phyloP scores from a whole-genome alignment of 2,888 invertebrate species.

The Noctua comes region DNA sequence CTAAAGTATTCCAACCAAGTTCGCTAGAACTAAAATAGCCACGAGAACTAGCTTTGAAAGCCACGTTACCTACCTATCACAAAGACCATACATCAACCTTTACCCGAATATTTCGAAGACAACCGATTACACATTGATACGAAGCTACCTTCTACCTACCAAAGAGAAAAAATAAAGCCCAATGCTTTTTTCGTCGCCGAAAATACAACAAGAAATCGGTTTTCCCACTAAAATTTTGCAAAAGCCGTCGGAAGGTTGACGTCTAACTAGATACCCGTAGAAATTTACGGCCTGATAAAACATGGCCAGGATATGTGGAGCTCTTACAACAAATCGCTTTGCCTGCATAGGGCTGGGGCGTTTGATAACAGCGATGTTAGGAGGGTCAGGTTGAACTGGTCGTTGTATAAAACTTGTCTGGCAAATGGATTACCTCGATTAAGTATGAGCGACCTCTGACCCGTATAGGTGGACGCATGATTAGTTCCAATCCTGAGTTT shows the following conservation, averaged over 20 bases:
- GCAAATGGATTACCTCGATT: constrained; percentile 88
- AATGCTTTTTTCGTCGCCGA: constrained; percentile 51
- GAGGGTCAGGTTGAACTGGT: constrained; percentile 75
- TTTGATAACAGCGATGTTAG: constrained; percentile 63
- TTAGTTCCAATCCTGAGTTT: constrained; percentile 77
- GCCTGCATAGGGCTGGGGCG: constrained; percentile 53
- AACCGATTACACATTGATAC: constrained; percentile 59
- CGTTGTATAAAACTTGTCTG: constrained; percentile 84
- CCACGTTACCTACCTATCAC: constrained; percentile 4
- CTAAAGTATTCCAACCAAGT: not conserved
- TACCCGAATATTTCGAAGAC: constrained; percentile 31
- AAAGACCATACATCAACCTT: constrained; percentile 40
- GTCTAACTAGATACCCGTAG: constrained; percentile 84
- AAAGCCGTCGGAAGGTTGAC: constrained; percentile 81
- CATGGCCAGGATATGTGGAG: constrained; percentile 78
- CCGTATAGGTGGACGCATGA: constrained; percentile 84
- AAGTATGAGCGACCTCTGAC: constrained; percentile 85
- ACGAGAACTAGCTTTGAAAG: constrained; percentile 3
- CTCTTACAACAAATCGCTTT: constrained; percentile 74
- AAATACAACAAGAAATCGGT: constrained; percentile 68
- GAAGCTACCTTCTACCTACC: constrained; percentile 14
- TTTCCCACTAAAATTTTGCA: constrained; percentile 80
- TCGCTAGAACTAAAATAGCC: not conserved
- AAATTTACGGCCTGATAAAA: constrained; percentile 89
- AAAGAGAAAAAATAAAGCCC: constrained; percentile 55